phyloP scores from a whole-genome alignment of 2,113 vertebrate species.

The Stigmatopora argus region DNA sequence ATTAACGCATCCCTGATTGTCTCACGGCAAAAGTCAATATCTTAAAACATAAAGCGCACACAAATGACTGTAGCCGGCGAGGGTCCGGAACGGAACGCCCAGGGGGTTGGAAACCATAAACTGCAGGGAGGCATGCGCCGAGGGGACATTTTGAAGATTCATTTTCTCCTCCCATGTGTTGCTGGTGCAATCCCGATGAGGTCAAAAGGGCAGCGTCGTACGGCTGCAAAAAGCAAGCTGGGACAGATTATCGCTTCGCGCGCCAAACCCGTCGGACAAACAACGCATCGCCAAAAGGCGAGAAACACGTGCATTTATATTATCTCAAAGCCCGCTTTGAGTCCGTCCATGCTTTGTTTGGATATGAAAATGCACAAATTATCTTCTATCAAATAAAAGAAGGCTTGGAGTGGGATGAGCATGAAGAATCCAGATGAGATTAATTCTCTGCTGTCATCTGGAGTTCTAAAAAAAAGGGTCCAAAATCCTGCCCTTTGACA shows the following conservation, averaged over 20 bases:
- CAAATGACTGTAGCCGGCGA: slow-evolving; percentile 11
- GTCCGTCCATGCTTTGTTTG: too few species aligned
- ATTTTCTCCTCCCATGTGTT: slow-evolving; percentile 5
- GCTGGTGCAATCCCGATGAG: slow-evolving; percentile 1
- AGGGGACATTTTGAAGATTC: slow-evolving; percentile 1
- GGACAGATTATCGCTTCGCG: too few species aligned
- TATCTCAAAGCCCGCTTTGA: too few species aligned
- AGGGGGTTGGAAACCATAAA: slow-evolving; percentile 16
- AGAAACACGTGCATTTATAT: background rate
- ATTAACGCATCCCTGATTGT: slow-evolving; percentile 1
- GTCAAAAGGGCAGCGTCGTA: background rate
- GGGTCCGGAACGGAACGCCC: background rate
- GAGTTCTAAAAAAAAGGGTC: too few species aligned
- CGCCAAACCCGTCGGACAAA: too few species aligned
- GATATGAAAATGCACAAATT: background rate
- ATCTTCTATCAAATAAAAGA: too few species aligned
- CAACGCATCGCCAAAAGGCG: background rate
- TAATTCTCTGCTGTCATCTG: too few species aligned
- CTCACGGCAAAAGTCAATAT: slow-evolving; percentile 14
- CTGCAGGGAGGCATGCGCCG: slow-evolving; percentile 6
- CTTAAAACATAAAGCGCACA: slow-evolving; percentile 8
- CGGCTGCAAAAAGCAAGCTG: background rate
- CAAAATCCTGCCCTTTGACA: too few species aligned
- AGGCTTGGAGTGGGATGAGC: too few species aligned
- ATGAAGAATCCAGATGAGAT: too few species aligned